Base-by-base conservation (phyloP, 2,888 invertebrate species). In the Leucozona laternaria region DNA sequence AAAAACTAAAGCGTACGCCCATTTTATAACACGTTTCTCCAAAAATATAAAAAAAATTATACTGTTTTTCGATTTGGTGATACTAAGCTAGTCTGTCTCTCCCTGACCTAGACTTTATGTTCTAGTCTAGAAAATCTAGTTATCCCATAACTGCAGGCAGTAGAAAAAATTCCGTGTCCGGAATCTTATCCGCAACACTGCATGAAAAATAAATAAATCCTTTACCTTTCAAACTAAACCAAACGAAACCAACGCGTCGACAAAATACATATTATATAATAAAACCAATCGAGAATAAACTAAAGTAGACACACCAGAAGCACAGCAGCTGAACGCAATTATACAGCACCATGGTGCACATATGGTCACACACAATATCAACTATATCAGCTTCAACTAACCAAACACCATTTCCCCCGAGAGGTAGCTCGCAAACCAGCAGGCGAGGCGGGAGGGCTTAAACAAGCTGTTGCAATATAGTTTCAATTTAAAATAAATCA, bases 401-500 rank as follows among this genome's bases (percentile, higher is more conserved):
- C 37, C 28, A 53, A 53, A 17, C 64, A 60, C 40, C 55, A 60
- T 34, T 34, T 28, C 37, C 7, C 15, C 7, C 15, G 37, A 40
- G 37, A 22, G 10, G 11, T 58, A 17, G 37, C 28, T 37, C n/a
- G n/a, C n/a, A n/a, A n/a, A n/a, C n/a, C n/a, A n/a, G n/a, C n/a
- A n/a, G n/a, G n/a, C n/a, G n/a, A 57, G 43, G 60, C 28, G n/a
- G 13, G 13, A 15, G 25, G 25, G 25, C 25, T 28, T 17, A 7
- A 48, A 37, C 53, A 53, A 60, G 34, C 58, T 86, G 43, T 86
- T 82, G 86, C 82, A 86, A 79, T 64, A 73, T 53, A 53, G 81
- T 70, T 68, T 73, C 81, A 81, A 79, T 86, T 86, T 73, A 75
- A 86, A 82, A 86, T 86, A 86, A 82, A 79, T 86, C 86, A 86